phyloP scores from a whole-genome alignment of 2,888 invertebrate species.

The Candidula unifasciata region DNA sequence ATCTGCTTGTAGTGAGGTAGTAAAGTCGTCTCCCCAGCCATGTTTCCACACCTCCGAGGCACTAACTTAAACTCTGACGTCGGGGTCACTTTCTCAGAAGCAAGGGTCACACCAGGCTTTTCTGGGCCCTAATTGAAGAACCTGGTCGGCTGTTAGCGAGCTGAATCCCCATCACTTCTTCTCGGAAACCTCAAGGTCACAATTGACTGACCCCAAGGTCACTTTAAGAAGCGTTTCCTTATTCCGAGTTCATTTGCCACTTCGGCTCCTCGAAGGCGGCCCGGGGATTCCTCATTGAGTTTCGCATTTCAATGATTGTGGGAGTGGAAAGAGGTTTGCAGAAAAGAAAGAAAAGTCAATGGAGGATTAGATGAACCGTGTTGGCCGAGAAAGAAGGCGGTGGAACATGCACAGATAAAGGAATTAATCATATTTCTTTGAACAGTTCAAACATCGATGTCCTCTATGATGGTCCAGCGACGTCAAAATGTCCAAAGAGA shows the following conservation, averaged over 20 bases:
- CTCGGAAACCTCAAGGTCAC: constrained; percentile 46
- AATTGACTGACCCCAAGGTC: constrained; percentile 40
- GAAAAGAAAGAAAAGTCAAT: background rate
- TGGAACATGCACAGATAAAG: constrained; percentile 39
- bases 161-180: constrained; percentile 20
- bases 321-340: constrained; percentile 9
- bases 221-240: constrained; percentile 40
- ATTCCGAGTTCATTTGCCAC: constrained; percentile 28
- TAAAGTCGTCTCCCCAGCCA: no score
- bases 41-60: no score
- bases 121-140: constrained; percentile 47
- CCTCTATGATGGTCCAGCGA: background rate
- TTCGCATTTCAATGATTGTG: constrained; percentile 47
- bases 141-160: constrained; percentile 27
- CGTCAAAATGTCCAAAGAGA: no score
- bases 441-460: constrained; percentile 9
- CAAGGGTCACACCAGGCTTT: constrained; percentile 13
- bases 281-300: background rate
- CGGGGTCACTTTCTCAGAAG: background rate
- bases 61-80: constrained; percentile 1
- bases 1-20: no score
- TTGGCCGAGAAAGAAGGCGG: constrained; percentile 7
- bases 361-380: constrained; percentile 40
- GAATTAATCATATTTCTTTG: constrained; percentile 45
- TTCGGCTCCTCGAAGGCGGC: constrained; percentile 6